Base-by-base conservation (phyloP, 2,113 vertebrate genomes). In the Colaptes auratus region DNA sequence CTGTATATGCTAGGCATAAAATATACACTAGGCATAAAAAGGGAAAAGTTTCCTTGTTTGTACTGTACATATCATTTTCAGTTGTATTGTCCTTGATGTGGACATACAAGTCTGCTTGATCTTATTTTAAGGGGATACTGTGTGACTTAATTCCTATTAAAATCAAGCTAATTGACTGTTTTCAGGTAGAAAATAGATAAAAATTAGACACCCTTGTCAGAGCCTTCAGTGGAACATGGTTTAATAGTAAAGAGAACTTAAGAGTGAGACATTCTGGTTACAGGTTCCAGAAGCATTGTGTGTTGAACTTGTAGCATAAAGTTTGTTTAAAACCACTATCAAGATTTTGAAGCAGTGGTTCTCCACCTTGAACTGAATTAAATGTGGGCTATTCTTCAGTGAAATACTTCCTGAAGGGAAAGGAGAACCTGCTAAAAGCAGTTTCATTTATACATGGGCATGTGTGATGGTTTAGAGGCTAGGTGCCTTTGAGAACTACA, bases 331-430 rank as follows among this genome's bases (percentile, higher is more conserved):
- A 88, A 89, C 44, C 14, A 63, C 27, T 83, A 56, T 73, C 86
- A 88, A 90, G 31, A 44, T 52, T 95, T 95, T 31, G 90, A 92
- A 94, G 19, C 58, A 33, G 8, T 60, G 19, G 9, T 82, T 33
- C 27, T 82, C 36, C 79, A 11, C 69, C 73, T 77, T 74, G 21
- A 93, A 96, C 74, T 88, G 63, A 89, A 56, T 94, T 90, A 86
- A 74, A 77, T 44, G 18, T 63, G 66, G 53, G 39, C 60, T 81
- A 11, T 82, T 94, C 96, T 97, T 90, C 50, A 95, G 72, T 91
- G 89, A 94, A 88, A 88, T 75, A 78, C 89, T 91, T 87, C 88
- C 8, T 93, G 48, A 65, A 61, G 39, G 6, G 2, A 69, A 71
- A 31, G 31, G 10, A 87, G 28, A 53, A 66, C 27, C 59, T 56